These are phyloP conservation scores for Mantis religiosa DNA, from an alignment of 2,888 invertebrate species.

Conservation along the genomic window DNA sequence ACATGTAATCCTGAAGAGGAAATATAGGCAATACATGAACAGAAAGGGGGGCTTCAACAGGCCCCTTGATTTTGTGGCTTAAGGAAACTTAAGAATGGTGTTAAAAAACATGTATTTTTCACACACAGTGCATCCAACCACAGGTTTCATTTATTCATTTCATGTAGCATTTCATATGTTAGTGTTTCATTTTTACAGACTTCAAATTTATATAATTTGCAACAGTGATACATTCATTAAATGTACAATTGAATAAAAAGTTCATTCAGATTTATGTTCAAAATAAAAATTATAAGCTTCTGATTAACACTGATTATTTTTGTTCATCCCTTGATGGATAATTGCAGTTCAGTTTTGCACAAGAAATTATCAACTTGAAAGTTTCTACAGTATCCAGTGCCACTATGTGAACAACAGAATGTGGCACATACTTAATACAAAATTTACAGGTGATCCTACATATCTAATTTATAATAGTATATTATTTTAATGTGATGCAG, in stretches of 20 bases:
- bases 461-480: slow-evolving; percentile 6
- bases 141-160: slow-evolving; percentile 10
- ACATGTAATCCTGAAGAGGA: slow-evolving; percentile 91
- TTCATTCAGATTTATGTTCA: not conserved
- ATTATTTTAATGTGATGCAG: not conserved
- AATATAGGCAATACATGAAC: slow-evolving; percentile 99
- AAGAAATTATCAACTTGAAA: not conserved
- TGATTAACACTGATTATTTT: not conserved
- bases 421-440: slow-evolving; percentile 11
- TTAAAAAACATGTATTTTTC: not conserved
- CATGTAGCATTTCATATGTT: slow-evolving; percentile 25
- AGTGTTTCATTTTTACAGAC: not conserved
- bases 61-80: slow-evolving; percentile 94
- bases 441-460: slow-evolving; percentile 20
- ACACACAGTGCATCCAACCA: not conserved
- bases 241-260: slow-evolving; percentile 8
- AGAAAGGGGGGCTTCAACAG: slow-evolving; percentile 98
- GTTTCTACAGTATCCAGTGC: not conserved
- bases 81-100: not conserved
- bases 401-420: not conserved
- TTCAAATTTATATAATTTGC: not conserved
- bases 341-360: not conserved
- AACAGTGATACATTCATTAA: slow-evolving; percentile 12
- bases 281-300: slow-evolving; percentile 2
- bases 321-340: not conserved